Conservation (phyloP, 2,888 invertebrate genomes). For the Netelia fuscicornis region DNA sequence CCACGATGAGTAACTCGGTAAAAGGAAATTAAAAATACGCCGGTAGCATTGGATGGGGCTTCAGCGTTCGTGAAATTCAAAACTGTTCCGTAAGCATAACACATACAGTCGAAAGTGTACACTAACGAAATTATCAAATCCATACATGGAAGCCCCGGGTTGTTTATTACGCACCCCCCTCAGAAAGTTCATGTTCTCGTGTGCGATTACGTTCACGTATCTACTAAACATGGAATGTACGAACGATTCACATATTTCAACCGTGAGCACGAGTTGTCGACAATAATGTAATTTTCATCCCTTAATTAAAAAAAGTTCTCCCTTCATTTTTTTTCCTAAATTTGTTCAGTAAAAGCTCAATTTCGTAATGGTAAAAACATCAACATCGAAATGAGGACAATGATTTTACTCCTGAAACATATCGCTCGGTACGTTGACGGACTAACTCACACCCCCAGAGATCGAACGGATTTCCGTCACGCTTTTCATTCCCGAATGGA, state of each 20-base stretch:
- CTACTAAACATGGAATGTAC: conserved; percentile 4
- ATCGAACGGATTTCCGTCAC: no score
- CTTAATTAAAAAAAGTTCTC: no score
- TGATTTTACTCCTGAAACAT: no score
- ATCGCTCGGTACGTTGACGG: no score
- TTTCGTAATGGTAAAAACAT: no score
- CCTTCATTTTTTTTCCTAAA: no score
- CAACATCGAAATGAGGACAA: no score
- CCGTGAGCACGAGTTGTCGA: not conserved
- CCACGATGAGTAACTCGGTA: not conserved
- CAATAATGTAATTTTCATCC: not conserved
- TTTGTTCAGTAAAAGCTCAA: no score
- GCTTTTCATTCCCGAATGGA: no score
- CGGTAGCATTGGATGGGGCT: conserved; percentile 30
- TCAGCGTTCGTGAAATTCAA: conserved; percentile 65
- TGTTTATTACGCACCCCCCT: conserved; percentile 45
- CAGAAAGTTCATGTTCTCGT: conserved; percentile 24
- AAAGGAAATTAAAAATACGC: conserved; percentile 18
- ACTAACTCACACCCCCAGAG: no score
- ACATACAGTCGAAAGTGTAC: conserved; percentile 54
- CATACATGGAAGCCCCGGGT: conserved; percentile 69
- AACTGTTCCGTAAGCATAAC: conserved; percentile 21
- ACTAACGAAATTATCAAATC: conserved; percentile 78
- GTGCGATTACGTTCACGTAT: not conserved
- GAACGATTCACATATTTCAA: conserved; percentile 28